Evolutionary conservation across 37 sponge, comb jelly and placozoan species (phyloP).

Genomic region (Diacarnus erythraeanus): DNA sequence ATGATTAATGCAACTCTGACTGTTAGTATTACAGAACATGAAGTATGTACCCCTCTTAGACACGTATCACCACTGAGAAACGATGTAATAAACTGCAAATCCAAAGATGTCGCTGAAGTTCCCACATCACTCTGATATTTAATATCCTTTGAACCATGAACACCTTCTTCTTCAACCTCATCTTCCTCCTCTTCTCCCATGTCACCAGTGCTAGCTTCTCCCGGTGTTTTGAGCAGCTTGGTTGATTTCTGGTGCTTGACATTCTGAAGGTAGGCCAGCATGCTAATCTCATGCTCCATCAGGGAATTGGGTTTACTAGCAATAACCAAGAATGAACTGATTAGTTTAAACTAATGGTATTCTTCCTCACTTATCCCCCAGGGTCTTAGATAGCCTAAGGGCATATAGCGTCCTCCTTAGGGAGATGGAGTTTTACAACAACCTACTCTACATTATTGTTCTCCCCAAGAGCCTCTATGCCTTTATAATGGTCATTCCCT

Average conservation of each 20-base stretch:
- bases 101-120: not conserved
- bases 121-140: not conserved
- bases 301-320: constrained; percentile 12
- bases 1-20: too few relatives aligned
- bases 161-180: not conserved
- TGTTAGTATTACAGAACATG: too few relatives aligned
- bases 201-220: not conserved
- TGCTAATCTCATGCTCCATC: constrained; percentile 21
- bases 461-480: too few relatives aligned
- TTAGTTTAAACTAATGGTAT: too few relatives aligned
- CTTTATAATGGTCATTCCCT: too few relatives aligned
- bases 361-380: too few relatives aligned
- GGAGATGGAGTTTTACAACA: too few relatives aligned
- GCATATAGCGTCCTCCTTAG: too few relatives aligned
- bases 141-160: not conserved
- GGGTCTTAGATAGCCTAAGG: too few relatives aligned
- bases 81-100: not conserved
- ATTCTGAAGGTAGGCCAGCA: not conserved
- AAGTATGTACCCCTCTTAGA: constrained; percentile 44
- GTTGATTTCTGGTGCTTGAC: not conserved
- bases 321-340: not conserved
- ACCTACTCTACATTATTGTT: too few relatives aligned
- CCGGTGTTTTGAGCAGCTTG: not conserved
- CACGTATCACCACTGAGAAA: constrained; percentile 43
- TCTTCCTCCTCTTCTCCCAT: not conserved